These are phyloP conservation scores for Falcunculus frontatus DNA, from an alignment of 2,113 vertebrate genomes.

Conservation along the genomic window DNA sequence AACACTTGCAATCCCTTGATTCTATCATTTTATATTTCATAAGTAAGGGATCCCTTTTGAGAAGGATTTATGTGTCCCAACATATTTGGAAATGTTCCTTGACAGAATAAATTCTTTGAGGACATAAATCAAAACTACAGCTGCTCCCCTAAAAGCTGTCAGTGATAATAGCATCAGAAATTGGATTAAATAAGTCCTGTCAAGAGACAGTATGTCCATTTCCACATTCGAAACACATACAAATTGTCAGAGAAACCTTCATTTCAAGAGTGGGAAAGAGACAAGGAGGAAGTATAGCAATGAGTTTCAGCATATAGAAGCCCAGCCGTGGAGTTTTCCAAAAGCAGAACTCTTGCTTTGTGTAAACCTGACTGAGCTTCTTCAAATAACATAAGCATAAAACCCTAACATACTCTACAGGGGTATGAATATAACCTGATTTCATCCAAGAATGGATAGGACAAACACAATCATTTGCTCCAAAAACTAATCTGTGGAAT, in stretches of 20 bases:
- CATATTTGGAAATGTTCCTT: constrained; percentile 61
- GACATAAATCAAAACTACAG: constrained; percentile 69
- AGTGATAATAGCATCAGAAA: constrained; percentile 67
- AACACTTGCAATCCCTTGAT: constrained; percentile 43
- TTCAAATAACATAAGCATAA: neutral
- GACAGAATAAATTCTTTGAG: constrained; percentile 71
- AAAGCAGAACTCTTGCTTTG: neutral
- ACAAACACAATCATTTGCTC: neutral
- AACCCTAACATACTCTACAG: neutral
- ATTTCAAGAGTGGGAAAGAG: neutral
- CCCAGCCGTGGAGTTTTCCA: neutral
- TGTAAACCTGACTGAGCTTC: neutral
- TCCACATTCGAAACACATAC: constrained; percentile 57
- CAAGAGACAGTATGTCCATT: constrained; percentile 40
- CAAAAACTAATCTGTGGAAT: neutral
- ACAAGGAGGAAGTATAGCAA: neutral
- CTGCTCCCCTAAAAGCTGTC: constrained; percentile 70
- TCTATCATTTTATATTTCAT: constrained; percentile 61
- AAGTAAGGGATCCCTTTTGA: constrained; percentile 60
- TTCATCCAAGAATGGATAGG: neutral
- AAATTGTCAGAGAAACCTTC: neutral
- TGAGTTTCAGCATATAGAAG: neutral
- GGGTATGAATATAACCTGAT: neutral
- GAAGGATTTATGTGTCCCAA: constrained; percentile 53
- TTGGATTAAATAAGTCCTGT: constrained; percentile 61